Conservation (phyloP, 2,113 vertebrate species). For the Syrmaticus mikado region DNA sequence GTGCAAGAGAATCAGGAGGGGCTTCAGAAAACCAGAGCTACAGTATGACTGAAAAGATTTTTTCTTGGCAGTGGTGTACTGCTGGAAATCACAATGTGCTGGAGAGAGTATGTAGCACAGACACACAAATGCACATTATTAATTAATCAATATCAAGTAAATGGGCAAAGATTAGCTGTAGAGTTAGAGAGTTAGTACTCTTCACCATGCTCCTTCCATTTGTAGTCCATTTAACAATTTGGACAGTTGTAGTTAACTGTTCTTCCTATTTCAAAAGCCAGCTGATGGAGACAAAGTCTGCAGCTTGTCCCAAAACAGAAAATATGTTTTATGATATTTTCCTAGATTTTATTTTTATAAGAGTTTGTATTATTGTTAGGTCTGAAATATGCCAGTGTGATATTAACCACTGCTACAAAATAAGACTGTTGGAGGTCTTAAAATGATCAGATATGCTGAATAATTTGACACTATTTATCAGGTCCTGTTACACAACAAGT, state of each 20-base stretch:
- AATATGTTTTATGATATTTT: neutral
- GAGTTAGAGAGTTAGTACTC: neutral
- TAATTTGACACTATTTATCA: neutral
- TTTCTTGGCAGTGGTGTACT: fast-evolving
- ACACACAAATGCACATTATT: neutral
- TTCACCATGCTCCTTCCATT: neutral
- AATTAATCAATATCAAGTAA: neutral
- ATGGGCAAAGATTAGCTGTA: neutral
- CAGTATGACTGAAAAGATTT: neutral
- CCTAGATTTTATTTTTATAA: neutral
- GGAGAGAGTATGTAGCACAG: neutral
- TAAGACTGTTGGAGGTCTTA: neutral
- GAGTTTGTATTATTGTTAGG: neutral
- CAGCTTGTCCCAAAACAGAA: neutral
- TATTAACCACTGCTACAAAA: neutral
- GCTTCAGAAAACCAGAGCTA: neutral
- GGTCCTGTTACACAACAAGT: neutral
- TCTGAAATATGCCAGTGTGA: neutral
- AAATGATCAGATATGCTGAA: neutral
- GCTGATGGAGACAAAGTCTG: neutral
- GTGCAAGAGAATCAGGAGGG: neutral
- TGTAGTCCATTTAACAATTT: neutral
- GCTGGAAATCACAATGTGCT: neutral
- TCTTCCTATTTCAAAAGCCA: neutral
- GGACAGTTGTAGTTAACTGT: neutral